A percentile compares a stretch with the other conserved stretches of the same genome.
These are phyloP conservation scores for Nannobrachium achirus DNA, from an alignment of 2,113 vertebrate genomes.

Conservation along the genomic window DNA sequence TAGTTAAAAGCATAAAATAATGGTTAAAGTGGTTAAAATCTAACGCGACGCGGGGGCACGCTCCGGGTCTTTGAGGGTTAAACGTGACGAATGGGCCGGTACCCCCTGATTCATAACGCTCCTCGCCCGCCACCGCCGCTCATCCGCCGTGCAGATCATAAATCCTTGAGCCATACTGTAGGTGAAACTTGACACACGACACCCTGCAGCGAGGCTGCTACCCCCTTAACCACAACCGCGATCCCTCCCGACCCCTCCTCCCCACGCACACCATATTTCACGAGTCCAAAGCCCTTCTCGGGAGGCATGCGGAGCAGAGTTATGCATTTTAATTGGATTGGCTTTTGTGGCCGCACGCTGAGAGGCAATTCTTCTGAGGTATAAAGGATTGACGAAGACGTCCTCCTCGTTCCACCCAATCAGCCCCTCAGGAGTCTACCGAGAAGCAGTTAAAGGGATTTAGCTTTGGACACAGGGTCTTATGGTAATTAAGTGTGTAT, in stretches of 20 bases:
- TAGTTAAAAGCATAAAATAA: no score
- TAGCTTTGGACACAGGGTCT: slow-evolving; percentile 25
- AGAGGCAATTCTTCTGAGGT: slow-evolving; percentile 54
- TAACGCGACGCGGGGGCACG: no score
- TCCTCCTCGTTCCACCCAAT: slow-evolving; percentile 14
- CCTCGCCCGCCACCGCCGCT: slow-evolving; percentile 47
- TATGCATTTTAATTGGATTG: slow-evolving; percentile 77
- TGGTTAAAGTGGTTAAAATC: no score
- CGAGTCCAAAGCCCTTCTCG: slow-evolving; percentile 57
- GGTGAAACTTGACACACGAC: slow-evolving; percentile 63
- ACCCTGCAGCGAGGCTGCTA: slow-evolving; percentile 57
- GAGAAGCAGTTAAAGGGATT: slow-evolving; percentile 18
- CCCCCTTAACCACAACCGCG: slow-evolving; percentile 42
- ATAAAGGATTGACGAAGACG: slow-evolving; percentile 42
- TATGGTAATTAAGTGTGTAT: slow-evolving; percentile 23
- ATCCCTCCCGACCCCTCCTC: no score
- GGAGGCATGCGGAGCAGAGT: slow-evolving; percentile 58
- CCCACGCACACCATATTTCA: slow-evolving; percentile 62
- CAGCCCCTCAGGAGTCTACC: slow-evolving; percentile 12
- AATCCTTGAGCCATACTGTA: slow-evolving; percentile 57
- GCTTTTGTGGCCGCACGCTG: slow-evolving; percentile 54
- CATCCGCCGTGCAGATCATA: slow-evolving; percentile 62
- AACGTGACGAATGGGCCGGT: slow-evolving; percentile 57
- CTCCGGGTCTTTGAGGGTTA: no score
- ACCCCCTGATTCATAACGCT: slow-evolving; percentile 63